Conservation (phyloP, 1,140 invertebrate species). For the Drosophila nikananu region DNA sequence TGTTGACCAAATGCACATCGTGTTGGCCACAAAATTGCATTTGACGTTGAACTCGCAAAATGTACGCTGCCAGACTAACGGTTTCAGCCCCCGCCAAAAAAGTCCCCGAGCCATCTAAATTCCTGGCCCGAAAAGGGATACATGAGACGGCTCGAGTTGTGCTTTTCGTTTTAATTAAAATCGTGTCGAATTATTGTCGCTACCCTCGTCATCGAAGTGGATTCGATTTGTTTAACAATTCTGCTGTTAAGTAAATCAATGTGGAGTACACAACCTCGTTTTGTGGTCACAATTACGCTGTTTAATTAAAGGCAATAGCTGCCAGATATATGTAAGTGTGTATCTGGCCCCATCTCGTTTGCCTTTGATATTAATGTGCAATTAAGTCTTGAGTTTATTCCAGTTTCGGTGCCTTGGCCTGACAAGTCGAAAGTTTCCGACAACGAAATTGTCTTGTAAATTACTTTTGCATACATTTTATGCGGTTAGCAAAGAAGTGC, state of each 20-base stretch:
- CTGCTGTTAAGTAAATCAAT: slow-evolving; percentile 12
- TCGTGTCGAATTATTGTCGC: slow-evolving; percentile 47
- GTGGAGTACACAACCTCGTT: not conserved
- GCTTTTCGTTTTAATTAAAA: slow-evolving; percentile 58
- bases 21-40: slow-evolving; percentile 62
- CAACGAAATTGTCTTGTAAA: slow-evolving; percentile 53
- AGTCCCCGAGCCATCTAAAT: slow-evolving; percentile 21
- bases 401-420: not conserved
- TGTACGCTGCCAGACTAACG: slow-evolving; percentile 13
- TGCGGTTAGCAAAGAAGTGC: slow-evolving; percentile 26
- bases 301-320: slow-evolving; percentile 31
- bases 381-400: slow-evolving; percentile 34
- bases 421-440: slow-evolving; percentile 35
- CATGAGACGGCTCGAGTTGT: not conserved
- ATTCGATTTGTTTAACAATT: slow-evolving; percentile 21
- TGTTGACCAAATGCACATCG: slow-evolving; percentile 16
- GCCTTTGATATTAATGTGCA: slow-evolving; percentile 33
- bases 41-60: slow-evolving; percentile 43
- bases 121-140: slow-evolving; percentile 1
- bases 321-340: not conserved
- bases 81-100: not conserved
- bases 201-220: slow-evolving; percentile 31
- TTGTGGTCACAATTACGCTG: slow-evolving; percentile 28
- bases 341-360: slow-evolving; percentile 19
- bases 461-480: slow-evolving; percentile 59